Evolutionary conservation across 2,797 vertebrate species (phyloP).

Genomic region (Catamblyrhynchus diadema): DNA sequence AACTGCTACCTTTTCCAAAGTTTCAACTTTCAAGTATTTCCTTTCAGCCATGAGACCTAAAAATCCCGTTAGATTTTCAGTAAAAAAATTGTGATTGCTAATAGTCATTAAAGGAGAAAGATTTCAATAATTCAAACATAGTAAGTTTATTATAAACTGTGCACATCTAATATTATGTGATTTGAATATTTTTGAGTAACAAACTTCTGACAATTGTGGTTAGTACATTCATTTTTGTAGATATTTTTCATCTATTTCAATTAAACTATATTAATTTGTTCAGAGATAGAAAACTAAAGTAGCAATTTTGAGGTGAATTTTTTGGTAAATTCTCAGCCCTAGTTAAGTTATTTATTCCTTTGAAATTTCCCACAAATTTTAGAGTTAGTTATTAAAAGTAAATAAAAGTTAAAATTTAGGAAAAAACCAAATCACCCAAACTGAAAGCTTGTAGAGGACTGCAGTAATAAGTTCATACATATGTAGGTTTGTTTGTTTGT

Average conservation of each 20-base stretch:
- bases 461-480: background rate
- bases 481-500: background rate
- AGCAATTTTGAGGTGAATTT: background rate
- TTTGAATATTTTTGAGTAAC: background rate
- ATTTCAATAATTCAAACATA: background rate
- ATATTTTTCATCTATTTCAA: background rate
- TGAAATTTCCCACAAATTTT: background rate
- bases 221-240: background rate
- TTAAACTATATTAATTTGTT: background rate
- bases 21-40: background rate
- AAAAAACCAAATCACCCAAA: background rate
- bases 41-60: background rate
- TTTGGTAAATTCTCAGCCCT: background rate
- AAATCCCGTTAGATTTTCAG: background rate
- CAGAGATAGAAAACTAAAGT: background rate
- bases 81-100: background rate
- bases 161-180: background rate
- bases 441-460: background rate
- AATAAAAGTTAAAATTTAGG: background rate
- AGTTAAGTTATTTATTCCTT: background rate
- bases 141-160: background rate
- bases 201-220: background rate
- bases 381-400: background rate
- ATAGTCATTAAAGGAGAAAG: background rate
- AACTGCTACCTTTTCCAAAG: background rate